Evolutionary conservation across 2,888 invertebrate species (phyloP).

Genomic region (Leptopilina syphax): DNA sequence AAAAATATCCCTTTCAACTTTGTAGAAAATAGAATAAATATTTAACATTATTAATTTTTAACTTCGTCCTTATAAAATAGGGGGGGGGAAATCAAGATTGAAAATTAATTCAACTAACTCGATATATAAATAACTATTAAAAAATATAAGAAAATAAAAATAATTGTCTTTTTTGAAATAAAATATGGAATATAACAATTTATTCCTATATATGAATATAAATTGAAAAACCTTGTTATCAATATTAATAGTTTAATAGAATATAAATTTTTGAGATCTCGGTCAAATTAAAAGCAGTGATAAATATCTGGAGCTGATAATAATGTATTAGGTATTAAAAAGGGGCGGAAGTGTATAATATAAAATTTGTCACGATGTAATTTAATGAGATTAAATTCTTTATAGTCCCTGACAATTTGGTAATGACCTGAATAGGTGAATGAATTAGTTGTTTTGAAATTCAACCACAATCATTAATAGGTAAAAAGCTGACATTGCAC

Average conservation of each 20-base stretch:
- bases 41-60: too few relatives aligned
- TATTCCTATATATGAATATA: too few relatives aligned
- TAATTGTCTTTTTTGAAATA: too few relatives aligned
- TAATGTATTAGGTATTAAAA: conserved; percentile 10
- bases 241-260: background rate
- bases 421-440: conserved; percentile 65
- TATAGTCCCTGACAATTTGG: conserved; percentile 64
- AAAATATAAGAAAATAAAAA: too few relatives aligned
- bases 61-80: too few relatives aligned
- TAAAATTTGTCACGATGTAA: conserved; percentile 45
- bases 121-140: too few relatives aligned
- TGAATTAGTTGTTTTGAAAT: conserved; percentile 57
- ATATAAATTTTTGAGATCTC: conserved; percentile 13
- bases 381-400: conserved; percentile 47
- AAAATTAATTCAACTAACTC: too few relatives aligned
- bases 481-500: conserved; percentile 61
- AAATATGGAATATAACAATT: too few relatives aligned
- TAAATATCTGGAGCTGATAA: conserved; percentile 9
- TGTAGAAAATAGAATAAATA: too few relatives aligned
- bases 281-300: conserved; percentile 11
- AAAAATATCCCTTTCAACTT: too few relatives aligned
- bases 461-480: conserved; percentile 44
- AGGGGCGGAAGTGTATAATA: conserved; percentile 41
- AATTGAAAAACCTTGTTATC: background rate
- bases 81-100: too few relatives aligned